Evolutionary conservation across 2,113 vertebrate species (phyloP).

Genomic region (Erinaceus europaeus): DNA sequence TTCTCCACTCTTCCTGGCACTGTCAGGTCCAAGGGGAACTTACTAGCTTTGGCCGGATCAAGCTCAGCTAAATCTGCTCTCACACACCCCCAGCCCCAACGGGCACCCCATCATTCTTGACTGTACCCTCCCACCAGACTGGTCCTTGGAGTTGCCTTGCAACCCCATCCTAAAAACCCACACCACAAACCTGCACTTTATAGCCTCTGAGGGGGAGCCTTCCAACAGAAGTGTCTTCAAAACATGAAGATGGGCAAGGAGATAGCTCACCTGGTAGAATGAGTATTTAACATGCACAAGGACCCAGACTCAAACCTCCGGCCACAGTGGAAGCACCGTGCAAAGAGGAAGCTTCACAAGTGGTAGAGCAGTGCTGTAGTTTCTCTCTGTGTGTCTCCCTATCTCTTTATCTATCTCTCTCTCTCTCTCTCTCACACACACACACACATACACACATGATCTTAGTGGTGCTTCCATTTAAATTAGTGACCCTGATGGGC

Average conservation of each 20-base stretch:
- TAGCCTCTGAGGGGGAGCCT: neutral
- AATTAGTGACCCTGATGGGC: neutral
- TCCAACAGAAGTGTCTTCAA: neutral
- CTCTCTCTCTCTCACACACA: no score
- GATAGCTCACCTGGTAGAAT: no score
- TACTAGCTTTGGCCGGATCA: neutral
- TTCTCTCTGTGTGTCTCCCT: neutral
- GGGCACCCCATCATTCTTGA: neutral
- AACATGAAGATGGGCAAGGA: no score
- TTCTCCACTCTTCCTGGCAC: neutral
- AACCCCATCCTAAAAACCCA: neutral
- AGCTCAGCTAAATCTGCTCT: neutral
- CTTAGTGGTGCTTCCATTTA: neutral
- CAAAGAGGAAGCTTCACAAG: no score
- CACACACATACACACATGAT: rapidly evolving
- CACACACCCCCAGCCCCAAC: neutral
- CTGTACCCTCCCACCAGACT: neutral
- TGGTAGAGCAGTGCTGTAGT: no score
- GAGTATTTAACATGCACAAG: no score
- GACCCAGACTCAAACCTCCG: no score
- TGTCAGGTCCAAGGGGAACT: neutral
- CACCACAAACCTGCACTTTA: rapidly evolving
- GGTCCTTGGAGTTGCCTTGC: neutral
- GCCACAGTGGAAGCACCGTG: no score
- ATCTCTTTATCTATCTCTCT: no score